Base-by-base conservation (phyloP, 2,113 vertebrate genomes). In the Dascyllus trimaculatus region DNA sequence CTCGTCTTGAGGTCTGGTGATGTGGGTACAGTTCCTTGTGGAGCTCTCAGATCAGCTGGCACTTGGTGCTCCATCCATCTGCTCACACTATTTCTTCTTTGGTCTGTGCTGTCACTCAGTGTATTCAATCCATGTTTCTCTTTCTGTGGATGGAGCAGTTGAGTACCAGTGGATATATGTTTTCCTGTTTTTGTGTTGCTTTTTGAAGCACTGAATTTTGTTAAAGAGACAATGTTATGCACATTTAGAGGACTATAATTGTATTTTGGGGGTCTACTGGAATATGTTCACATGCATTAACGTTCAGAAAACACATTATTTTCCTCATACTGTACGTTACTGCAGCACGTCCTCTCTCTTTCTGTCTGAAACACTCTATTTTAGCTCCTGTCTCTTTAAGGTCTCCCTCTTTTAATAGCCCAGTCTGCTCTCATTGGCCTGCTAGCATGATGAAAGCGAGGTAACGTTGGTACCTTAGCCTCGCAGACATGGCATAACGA, bases 1-100 rank as follows among this genome's bases (percentile, higher is more conserved):
- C 65, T 67, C 60, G 49, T 22, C 48, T 56, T 57, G 65, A 82
- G 72, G 69, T 77, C 71, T 52, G 21, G 32, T 54, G 45, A 66
- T 75, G 79, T 73, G 66, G 54, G 51, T 67, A 15, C 25, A n/a
- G 46, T 83, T 81, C 52, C 68, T 68, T 65, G 59, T 78, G 67
- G 71, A 70, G 60, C 71, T 17, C 40, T 46, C 21, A 45, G 45
- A 78, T 88, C 78, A 82, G 51, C 78, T 71, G 80, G 71, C 57
- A 54, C 32, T 52, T 71, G 40, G 40, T 43, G 15, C 43, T 75
- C 26, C 26, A 46, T 84, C 82, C 51, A 13, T 85, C 80, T 69
- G 63, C 57, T 82, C 73, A 49, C 51, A 40, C 66, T 40, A n/a
- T 60, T 64, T 71, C 62, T 77, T 3, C 32, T 59, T 57, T 61